Conservation (phyloP, 2,888 invertebrate species). For the Heliconius charithonia region DNA sequence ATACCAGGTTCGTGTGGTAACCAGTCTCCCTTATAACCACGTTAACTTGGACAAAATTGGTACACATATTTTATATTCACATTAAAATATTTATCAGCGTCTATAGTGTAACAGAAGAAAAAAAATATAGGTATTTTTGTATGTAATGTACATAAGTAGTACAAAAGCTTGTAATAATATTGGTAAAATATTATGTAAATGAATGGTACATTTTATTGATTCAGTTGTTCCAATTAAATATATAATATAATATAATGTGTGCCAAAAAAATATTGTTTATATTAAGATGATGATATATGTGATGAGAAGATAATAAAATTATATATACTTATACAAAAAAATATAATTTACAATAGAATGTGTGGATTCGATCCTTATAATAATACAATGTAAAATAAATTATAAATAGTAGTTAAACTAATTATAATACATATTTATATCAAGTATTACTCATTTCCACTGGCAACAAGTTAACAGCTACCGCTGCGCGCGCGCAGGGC, state of each 20-base stretch:
- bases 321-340: no score
- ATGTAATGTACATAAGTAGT: not conserved
- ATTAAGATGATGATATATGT: not conserved
- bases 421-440: constrained; percentile 3
- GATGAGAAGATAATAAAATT: no score
- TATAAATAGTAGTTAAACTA: not conserved
- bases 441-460: constrained; percentile 18
- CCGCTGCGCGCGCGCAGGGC: constrained; percentile 30
- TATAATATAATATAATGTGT: no score
- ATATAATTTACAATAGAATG: no score
- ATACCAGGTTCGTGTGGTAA: no score
- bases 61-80: no score
- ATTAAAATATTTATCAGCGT: no score
- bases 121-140: not conserved
- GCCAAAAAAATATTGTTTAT: not conserved
- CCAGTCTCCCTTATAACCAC: no score
- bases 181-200: not conserved
- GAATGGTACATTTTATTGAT: not conserved
- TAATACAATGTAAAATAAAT: not conserved
- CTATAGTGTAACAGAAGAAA: no score
- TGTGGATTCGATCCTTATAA: not conserved
- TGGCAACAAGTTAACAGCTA: constrained; percentile 29
- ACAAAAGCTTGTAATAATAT: not conserved
- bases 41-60: no score
- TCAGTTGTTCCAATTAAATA: not conserved